Percentiles rank a stretch among this genome's conserved stretches.
phyloP scores from a whole-genome alignment of 2,888 invertebrate species.

The Tipula lateralis region DNA sequence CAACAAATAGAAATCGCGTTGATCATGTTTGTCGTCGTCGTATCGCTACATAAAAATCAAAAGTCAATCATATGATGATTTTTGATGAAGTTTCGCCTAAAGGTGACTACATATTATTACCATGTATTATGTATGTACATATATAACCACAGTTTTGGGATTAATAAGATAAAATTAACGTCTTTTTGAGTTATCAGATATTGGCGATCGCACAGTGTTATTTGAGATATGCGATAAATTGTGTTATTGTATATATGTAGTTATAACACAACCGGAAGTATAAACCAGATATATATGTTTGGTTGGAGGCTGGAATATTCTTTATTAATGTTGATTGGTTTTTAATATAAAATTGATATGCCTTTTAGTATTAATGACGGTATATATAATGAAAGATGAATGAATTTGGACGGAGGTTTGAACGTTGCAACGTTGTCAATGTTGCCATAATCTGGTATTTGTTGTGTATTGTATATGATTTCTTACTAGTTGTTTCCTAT shows the following conservation, averaged over 20 bases:
- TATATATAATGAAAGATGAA: not conserved
- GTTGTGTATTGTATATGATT: too few species aligned
- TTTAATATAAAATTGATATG: not conserved
- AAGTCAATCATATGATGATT: constrained; percentile 19
- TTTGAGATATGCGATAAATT: not conserved
- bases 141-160: not conserved
- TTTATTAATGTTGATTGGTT: not conserved
- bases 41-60: constrained; percentile 3
- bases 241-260: too few species aligned
- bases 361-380: not conserved
- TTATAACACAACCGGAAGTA: not conserved
- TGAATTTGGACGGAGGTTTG: not conserved
- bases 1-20: not conserved
- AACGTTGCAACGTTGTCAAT: not conserved
- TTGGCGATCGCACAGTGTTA: not conserved
- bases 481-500: too few species aligned
- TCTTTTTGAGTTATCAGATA: not conserved
- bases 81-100: constrained; percentile 9
- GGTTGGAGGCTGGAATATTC: not conserved
- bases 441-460: not conserved
- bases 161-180: not conserved
- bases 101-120: not conserved
- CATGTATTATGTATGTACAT: not conserved
- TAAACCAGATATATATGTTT: not conserved
- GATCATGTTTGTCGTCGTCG: not conserved